A percentile compares a stretch with the other conserved stretches of the same genome.
Evolutionary conservation across 2,888 invertebrate genomes (phyloP).

Genomic region (Teleiodes luculella): DNA sequence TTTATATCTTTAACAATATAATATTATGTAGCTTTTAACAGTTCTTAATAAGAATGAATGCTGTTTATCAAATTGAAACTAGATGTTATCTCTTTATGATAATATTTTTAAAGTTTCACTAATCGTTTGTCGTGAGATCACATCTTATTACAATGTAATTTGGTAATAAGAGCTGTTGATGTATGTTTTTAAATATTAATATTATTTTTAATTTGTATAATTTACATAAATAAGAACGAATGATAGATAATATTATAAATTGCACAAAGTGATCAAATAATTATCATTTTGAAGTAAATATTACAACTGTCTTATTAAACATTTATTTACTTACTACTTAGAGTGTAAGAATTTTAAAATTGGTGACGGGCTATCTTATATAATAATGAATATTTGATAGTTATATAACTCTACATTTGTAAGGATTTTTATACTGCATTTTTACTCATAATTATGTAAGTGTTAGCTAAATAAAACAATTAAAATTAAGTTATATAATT

Average conservation of each 20-base stretch:
- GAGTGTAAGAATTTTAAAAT: background rate
- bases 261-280: conserved; percentile 14
- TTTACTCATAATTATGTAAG: conserved; percentile 43
- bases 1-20: too few species aligned
- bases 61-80: background rate
- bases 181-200: background rate
- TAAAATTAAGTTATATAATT: too few species aligned
- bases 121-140: background rate
- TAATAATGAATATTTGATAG: too few species aligned
- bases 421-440: conserved; percentile 54
- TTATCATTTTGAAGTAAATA: too few species aligned
- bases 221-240: background rate
- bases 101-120: background rate
- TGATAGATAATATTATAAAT: conserved; percentile 4
- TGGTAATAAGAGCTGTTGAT: conserved; percentile 6
- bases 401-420: too few species aligned
- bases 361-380: background rate
- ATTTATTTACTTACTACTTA: too few species aligned
- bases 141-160: conserved; percentile 3
- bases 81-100: background rate
- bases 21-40: background rate
- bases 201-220: background rate
- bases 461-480: background rate
- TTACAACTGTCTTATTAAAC: too few species aligned
- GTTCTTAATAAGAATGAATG: background rate